Evolutionary conservation across 2,113 vertebrate species (phyloP), one percentile per base, ranked within the genome.

Genomic region (Rhea pennata): DNA sequence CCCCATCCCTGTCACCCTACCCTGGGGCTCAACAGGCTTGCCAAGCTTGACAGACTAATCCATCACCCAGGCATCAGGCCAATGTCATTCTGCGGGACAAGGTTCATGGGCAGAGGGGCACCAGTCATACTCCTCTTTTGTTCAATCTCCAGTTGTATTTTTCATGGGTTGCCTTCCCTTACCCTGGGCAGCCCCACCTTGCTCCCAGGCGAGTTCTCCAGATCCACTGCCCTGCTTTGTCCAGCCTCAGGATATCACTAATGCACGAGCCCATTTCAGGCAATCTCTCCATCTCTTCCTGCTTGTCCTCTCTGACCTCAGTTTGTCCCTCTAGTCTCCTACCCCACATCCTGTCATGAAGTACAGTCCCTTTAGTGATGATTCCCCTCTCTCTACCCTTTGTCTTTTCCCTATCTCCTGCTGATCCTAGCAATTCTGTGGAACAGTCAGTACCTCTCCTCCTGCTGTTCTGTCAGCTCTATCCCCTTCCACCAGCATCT

Each of bases 151-250:
- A 77, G 27, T 48, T 90, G 59, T 40, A 3, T 56, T 77, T 80
- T n/a, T 87, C 36, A 23, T 42, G 33, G 15, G n/a, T 54, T 53
- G 5, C n/a, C 29, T 73, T 26, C 78, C 74, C 73, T 74, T 46
- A 22, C 0, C 6, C 42, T 51, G 15, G 74, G 36, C 42, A 86
- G 51, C 12, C 58, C 36, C 40, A 40, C 5, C n/a, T 39, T 13
- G 16, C 27, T 58, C 50, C n/a, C 42, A 15, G 51, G 31, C 44
- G 31, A 59, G 56, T 33, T 14, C 15, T 48, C 0, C 0, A 64
- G 24, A 66, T 12, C 40, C 72, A 16, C 3, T 3, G n/a, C 48
- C 65, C 46, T 0, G 0, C 40, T 77, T 44, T 64, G 40, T 26
- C 69, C 8, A 0, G 40, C 50, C 23, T n/a, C 33, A 4, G 17